Evolutionary conservation across 64 coral and sea anemone genomes (phyloP), one percentile per base, ranked within the genome.

Genomic region (Cladopsammia gracilis): DNA sequence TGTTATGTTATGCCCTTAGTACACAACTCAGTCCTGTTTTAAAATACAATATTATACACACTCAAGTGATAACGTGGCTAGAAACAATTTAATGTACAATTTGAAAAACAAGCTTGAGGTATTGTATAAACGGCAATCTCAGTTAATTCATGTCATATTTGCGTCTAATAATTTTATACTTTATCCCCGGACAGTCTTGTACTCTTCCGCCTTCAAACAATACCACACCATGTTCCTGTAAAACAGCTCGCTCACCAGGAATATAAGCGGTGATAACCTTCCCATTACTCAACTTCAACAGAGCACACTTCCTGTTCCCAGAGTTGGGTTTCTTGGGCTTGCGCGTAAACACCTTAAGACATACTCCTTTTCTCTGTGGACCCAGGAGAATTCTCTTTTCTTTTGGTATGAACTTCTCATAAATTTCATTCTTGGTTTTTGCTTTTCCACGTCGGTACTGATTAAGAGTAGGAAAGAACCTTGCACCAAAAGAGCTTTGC

Each of bases 241-340:
- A 81, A 26, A 82, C 92, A 4, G 91, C 98, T 94, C 85, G 85
- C 65, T 99, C 88, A 18, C 89, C 90, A 64, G 98, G 98, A 19
- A 99, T 99, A 65, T 99, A 99, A 3, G 98, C 94, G 43, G 95
- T 91, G 44, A 99, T 99, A 26, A 92, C 94, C 64, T 96, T 96
- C 6, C 98, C 94, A 94, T 94, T 96, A 62, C 95, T 99, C 1
- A 99, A 70, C 57, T 94, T 99, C 47, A 99, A 44, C 53, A 99
- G 72, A 8, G 98, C 98, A 91, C 98, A 99, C 77, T 99, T 99
- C 12, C 98, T 90, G 43, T 99, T 92, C 23, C 94, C 98, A 18
- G 98, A 99, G 66, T 99, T 99, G 5, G 98, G 98, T 75, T 99
- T 99, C 83, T 99, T 99, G 4, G 98, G 98, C 74, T 99, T 99